A percentile compares a stretch with the other conserved stretches of the same genome.
These are phyloP conservation scores for Lucilia sericata DNA, from an alignment of 1,140 invertebrate species.

Conservation along the genomic window DNA sequence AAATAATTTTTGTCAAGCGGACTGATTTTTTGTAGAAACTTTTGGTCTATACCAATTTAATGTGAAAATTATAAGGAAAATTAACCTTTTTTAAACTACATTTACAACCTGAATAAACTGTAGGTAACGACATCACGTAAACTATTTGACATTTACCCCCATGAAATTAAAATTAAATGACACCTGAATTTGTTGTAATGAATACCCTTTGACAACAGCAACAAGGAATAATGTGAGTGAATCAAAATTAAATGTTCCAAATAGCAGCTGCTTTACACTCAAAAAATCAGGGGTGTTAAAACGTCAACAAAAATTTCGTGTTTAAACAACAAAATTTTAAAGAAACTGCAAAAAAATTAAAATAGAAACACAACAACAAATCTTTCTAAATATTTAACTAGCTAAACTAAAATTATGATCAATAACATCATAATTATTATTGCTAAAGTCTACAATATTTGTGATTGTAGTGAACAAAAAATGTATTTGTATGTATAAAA, in stretches of 20 bases:
- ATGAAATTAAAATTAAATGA: neutral
- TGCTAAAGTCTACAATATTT: too few relatives aligned
- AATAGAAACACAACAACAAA: neutral
- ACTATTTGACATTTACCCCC: neutral
- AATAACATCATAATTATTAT: too few relatives aligned
- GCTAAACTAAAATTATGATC: too few relatives aligned
- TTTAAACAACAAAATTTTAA: neutral
- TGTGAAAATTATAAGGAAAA: too few relatives aligned
- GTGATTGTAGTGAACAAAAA: too few relatives aligned
- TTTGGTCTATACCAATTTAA: too few relatives aligned
- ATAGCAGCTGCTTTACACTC: neutral
- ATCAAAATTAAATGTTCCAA: neutral
- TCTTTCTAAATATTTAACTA: neutral
- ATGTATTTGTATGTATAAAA: too few relatives aligned
- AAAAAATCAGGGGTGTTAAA: neutral
- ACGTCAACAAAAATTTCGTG: neutral
- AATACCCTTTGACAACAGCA: neutral
- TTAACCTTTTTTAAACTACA: too few relatives aligned
- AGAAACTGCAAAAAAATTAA: neutral
- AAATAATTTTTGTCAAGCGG: too few relatives aligned
- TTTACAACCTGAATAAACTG: too few relatives aligned
- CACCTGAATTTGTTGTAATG: neutral
- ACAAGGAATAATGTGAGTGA: neutral
- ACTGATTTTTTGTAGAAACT: too few relatives aligned
- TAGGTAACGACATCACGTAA: neutral